These are phyloP conservation scores for Pelosia muscerda DNA, from an alignment of 2,888 invertebrate species.

Conservation along the genomic window DNA sequence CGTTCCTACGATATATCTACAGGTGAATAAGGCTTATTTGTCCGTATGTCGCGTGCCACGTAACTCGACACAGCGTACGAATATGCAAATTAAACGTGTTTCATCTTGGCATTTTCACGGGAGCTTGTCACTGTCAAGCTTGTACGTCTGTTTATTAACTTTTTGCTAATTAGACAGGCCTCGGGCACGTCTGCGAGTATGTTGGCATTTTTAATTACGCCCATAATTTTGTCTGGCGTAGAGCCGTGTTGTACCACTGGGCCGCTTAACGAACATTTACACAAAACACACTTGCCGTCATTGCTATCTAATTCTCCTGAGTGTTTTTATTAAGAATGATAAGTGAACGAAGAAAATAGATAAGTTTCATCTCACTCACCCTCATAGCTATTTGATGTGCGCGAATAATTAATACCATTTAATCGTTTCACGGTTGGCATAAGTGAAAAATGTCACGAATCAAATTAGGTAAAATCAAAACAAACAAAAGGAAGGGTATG, in stretches of 20 bases:
- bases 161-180: slow-evolving; percentile 85
- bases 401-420: slow-evolving; percentile 51
- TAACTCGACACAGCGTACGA: slow-evolving; percentile 64
- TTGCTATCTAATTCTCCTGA: slow-evolving; percentile 66
- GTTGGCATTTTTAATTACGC: slow-evolving; percentile 86
- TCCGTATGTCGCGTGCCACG: slow-evolving; percentile 42
- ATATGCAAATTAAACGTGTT: slow-evolving; percentile 84
- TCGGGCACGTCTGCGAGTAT: slow-evolving; percentile 78
- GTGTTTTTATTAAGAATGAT: slow-evolving; percentile 68
- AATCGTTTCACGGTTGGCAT: slow-evolving; percentile 49
- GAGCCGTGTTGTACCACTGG: slow-evolving; percentile 56
- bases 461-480: slow-evolving; percentile 84
- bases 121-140: slow-evolving; percentile 84
- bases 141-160: slow-evolving; percentile 85
- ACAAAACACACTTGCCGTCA: slow-evolving; percentile 56
- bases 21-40: slow-evolving; percentile 34
- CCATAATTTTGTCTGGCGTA: slow-evolving; percentile 74
- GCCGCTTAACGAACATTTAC: slow-evolving; percentile 62
- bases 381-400: slow-evolving; percentile 10
- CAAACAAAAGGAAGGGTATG: slow-evolving; percentile 82
- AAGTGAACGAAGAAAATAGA: slow-evolving; percentile 31
- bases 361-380: slow-evolving; percentile 16
- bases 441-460: slow-evolving; percentile 79
- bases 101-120: slow-evolving; percentile 85
- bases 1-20: slow-evolving; percentile 6